These are phyloP conservation scores for Anneissia japonica DNA, from an alignment of 35 echinoderm and acorn worm species.

Conservation along the genomic window DNA sequence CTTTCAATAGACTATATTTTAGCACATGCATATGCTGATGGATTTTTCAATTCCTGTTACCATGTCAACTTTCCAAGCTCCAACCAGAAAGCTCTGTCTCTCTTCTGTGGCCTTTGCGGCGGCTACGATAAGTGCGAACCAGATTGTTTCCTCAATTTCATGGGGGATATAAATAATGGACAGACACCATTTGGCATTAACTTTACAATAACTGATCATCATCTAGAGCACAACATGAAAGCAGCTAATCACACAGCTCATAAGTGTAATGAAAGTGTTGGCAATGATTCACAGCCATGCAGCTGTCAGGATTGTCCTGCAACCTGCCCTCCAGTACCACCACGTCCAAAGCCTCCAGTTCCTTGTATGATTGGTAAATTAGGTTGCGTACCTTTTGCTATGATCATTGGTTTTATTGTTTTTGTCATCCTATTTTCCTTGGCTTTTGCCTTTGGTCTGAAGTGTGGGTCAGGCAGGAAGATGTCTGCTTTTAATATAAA, in stretches of 20 bases:
- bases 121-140: conserved; percentile 62
- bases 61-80: conserved; percentile 83
- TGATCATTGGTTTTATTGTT: conserved; percentile 15
- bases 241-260: conserved; percentile 47
- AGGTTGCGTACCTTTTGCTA: conserved; percentile 44
- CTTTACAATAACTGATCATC: conserved; percentile 23
- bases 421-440: conserved; percentile 59
- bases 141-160: conserved; percentile 63
- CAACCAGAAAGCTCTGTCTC: conserved; percentile 54
- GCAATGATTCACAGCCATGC: conserved; percentile 54
- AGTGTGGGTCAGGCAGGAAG: not conserved
- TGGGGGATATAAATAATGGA: conserved; percentile 64
- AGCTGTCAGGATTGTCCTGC: conserved; percentile 91
- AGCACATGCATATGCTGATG: conserved; percentile 52
- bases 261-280: conserved; percentile 46
- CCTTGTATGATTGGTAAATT: conserved; percentile 49
- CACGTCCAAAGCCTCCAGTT: conserved; percentile 28
- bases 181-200: conserved; percentile 83
- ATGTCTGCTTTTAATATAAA: too few relatives aligned
- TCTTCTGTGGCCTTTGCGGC: conserved; percentile 72
- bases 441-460: not conserved
- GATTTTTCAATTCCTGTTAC: conserved; percentile 79
- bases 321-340: conserved; percentile 61
- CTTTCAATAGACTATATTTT: conserved; percentile 41
- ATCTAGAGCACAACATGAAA: conserved; percentile 17